Evolutionary conservation across 2,888 invertebrate species (phyloP), one percentile per base, ranked within the genome.

Genomic region (Melipona bicolor): DNA sequence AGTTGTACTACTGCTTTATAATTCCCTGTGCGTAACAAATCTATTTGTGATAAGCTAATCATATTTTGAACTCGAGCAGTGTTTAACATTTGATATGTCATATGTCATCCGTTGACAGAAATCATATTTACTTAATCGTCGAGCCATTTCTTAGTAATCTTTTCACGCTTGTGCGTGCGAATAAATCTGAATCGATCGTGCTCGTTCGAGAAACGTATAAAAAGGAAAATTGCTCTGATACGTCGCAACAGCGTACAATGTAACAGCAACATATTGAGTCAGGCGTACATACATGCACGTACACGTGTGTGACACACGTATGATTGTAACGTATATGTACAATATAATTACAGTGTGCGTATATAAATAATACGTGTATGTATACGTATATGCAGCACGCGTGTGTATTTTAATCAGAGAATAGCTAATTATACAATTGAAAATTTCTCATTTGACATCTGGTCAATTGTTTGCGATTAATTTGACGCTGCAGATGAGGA

Each of bases 401-500:
- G 68, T 43, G 73, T 43, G 36, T 50, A 49, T 11, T 49, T 67
- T 67, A 54, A 54, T 3, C 32, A 59, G n/a, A 21, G n/a, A 56
- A 49, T 43, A 61, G 70, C 9, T n/a, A 67, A 62, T 62, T 24
- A 32, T 50, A 32, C 9, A 54, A 50, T 68, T 69, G 15, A 54
- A 54, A 32, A 49, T 67, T 70, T 4, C 32, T 72, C 5, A 61
- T 49, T 9, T 65, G n/a, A 74, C 49, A 74, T 70, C 61, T 15
- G 24, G 32, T 68, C 70, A 83, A 83, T 62, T 72, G 67, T 75
- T 83, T 54, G 64, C 24, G 71, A 75, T 69, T 70, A 77, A 77
- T 83, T 84, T 73, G 76, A 73, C 73, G 59, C 3, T 17, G 50
- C 69, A 59, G 50, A 52, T 11, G 49, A 67, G 19, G 62, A 71